Evolutionary conservation across 2,797 vertebrate genomes (phyloP), one percentile per base, ranked within the genome.

Genomic region (Taenioides sp.): DNA sequence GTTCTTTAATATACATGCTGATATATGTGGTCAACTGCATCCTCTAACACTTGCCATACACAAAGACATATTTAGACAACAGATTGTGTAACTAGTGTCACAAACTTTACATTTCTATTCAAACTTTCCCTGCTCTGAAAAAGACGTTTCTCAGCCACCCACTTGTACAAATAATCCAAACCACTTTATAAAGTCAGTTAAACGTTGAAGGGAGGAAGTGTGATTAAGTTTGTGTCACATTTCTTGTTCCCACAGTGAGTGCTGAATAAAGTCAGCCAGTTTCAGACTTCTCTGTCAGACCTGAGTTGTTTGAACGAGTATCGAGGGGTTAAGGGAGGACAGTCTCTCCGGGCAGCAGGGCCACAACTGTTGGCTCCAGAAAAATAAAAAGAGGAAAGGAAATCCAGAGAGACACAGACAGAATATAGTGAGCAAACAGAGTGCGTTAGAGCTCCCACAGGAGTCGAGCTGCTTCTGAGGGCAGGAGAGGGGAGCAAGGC

Each of bases 311-410:
- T 59, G 62, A 70, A 18, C 43, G 1, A 10, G 18, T 76, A 50
- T 20, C 18, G 28, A 78, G 52, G 74, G 73, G 75, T 55, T 69
- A 65, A 67, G 50, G 62, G 60, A 81, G 69, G 79, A 71, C 67
- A 79, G 63, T 37, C 27, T 76, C 47, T 40, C 67, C 59, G 20
- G 1, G 67, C 74, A 73, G 55, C 54, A 63, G 65, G 70, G 70
- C 70, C 74, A 72, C 64, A 81, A 79, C 74, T 69, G 58, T 74
- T 80, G 69, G 25, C 67, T 82, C 31, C 69, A 28, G 47, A 52
- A 73, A 57, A 75, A 79, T 72, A 62, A 79, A 81, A 62, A 37
- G 7, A 70, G 31, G 66, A 70, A 74, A 60, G 9, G 70, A 72
- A 71, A 60, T 70, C 49, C 59, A 61, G 63, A 76, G n/a, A 20